Evolutionary conservation across 2,888 invertebrate species (phyloP).

Genomic region (Rhagonycha lutea): DNA sequence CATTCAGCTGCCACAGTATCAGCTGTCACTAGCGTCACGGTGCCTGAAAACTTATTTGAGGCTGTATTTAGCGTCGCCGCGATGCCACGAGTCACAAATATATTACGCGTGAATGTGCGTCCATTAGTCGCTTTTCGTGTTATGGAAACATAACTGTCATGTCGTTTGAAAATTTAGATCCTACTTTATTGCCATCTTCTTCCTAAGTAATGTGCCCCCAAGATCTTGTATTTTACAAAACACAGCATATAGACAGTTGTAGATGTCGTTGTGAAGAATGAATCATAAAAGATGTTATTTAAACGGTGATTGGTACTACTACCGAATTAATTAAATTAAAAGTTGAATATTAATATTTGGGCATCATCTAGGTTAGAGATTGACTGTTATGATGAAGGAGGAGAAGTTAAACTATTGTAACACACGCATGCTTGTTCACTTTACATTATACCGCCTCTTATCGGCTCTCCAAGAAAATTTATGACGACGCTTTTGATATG

Average conservation of each 20-base stretch:
- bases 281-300: background rate
- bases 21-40: conserved; percentile 36
- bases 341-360: background rate
- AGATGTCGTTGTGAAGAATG: background rate
- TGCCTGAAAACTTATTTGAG: conserved; percentile 36
- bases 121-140: conserved; percentile 21
- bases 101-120: conserved; percentile 17
- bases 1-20: conserved; percentile 38
- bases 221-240: background rate
- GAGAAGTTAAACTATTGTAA: conserved; percentile 49
- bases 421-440: conserved; percentile 47
- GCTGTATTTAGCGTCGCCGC: conserved; percentile 31
- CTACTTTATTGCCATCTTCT: background rate
- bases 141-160: conserved; percentile 13
- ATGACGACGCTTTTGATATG: conserved; percentile 61
- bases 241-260: background rate
- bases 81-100: conserved; percentile 22
- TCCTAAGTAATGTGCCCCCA: background rate
- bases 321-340: background rate
- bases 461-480: conserved; percentile 56
- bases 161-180: conserved; percentile 20
- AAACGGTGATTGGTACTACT: background rate
- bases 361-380: conserved; percentile 26
- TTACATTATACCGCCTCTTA: conserved; percentile 47
- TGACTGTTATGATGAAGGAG: conserved; percentile 38